Conservation (phyloP, 2,888 invertebrate genomes). For the Tiphia femorata region DNA sequence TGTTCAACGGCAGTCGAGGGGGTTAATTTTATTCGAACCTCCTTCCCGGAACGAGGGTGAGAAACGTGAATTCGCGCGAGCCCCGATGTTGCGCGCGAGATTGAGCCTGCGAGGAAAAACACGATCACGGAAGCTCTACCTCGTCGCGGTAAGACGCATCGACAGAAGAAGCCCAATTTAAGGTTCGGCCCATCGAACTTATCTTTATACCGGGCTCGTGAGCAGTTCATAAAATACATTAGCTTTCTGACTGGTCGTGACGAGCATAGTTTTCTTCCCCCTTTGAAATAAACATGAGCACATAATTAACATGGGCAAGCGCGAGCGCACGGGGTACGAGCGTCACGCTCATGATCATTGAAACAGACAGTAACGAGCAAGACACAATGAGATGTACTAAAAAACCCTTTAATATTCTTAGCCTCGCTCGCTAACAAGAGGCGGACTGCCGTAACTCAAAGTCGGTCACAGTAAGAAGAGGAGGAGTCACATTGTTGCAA, state of each 20-base stretch:
- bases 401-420: constrained; percentile 3
- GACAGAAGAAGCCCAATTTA: no score
- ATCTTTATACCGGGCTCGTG: no score
- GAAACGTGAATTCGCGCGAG: no score
- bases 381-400: constrained; percentile 18
- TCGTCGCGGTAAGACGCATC: no score
- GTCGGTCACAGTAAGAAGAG: neutral
- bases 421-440: neutral
- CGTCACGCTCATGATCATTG: constrained; percentile 24
- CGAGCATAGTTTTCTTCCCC: neutral
- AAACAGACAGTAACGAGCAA: constrained; percentile 10
- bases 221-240: no score
- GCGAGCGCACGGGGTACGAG: neutral
- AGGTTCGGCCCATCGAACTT: no score
- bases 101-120: no score
- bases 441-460: neutral
- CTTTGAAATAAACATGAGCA: neutral
- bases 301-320: constrained; percentile 3
- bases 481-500: neutral
- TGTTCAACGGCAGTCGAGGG: no score
- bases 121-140: no score
- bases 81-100: no score
- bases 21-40: no score
- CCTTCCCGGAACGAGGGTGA: no score
- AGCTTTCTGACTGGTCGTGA: neutral